phyloP scores from a whole-genome alignment of 2,888 invertebrate species.

The Drosophila conformis region DNA sequence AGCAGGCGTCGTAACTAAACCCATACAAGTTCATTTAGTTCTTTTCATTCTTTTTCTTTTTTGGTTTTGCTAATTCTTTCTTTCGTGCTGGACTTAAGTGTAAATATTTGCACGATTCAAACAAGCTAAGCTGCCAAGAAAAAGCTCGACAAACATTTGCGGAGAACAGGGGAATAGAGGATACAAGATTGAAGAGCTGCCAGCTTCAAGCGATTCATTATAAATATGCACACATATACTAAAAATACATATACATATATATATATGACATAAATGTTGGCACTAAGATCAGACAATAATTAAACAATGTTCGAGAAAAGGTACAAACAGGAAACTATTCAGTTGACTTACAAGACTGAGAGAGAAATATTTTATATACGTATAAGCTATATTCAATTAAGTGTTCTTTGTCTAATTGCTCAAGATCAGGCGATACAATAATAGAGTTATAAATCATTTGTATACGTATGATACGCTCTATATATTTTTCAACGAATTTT shows the following conservation, averaged over 20 bases:
- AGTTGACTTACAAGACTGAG: background rate
- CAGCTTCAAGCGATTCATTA: slow-evolving; percentile 33
- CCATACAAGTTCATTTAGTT: slow-evolving; percentile 27
- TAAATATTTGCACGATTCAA: slow-evolving; percentile 50
- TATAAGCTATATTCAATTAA: background rate
- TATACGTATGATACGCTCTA: background rate
- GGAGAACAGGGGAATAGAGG: background rate
- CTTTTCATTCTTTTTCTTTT: slow-evolving; percentile 4
- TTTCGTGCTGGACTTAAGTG: slow-evolving; percentile 16
- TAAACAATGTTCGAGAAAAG: slow-evolving; percentile 14
- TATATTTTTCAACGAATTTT: slow-evolving; percentile 13
- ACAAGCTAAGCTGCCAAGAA: slow-evolving; percentile 32
- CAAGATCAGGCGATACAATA: background rate
- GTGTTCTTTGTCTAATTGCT: background rate
- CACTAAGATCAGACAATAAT: slow-evolving; percentile 57
- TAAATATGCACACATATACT: slow-evolving; percentile 42
- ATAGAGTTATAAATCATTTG: slow-evolving; percentile 8
- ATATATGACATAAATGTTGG: slow-evolving; percentile 40
- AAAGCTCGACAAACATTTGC: slow-evolving; percentile 18
- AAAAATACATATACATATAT: slow-evolving; percentile 37
- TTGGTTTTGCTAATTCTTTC: background rate
- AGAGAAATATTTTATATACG: background rate
- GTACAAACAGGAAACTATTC: slow-evolving; percentile 12
- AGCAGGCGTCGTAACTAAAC: slow-evolving; percentile 35
- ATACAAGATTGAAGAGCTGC: slow-evolving; percentile 29